These are phyloP conservation scores for Drosophila bipectinata DNA, from an alignment of 1,140 invertebrate species.

Conservation along the genomic window DNA sequence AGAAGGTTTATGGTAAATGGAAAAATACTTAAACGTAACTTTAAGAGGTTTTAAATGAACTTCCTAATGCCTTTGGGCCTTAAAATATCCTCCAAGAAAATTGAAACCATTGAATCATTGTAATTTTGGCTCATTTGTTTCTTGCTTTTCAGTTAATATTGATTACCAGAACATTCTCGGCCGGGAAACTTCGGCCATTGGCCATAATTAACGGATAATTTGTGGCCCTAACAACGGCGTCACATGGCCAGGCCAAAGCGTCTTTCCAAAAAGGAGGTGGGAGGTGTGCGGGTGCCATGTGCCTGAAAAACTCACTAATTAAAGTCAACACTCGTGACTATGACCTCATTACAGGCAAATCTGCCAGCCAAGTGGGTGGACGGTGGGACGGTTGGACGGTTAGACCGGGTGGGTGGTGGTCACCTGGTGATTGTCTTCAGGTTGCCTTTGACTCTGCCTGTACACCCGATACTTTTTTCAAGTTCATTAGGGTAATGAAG, in stretches of 20 bases:
- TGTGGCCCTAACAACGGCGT: constrained; percentile 28
- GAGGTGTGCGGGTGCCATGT: not conserved
- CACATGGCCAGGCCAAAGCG: constrained; percentile 45
- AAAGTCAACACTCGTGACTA: constrained; percentile 81
- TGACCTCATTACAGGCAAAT: constrained; percentile 79
- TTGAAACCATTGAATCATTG: constrained; percentile 4
- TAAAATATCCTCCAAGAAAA: not conserved
- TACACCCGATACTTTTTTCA: constrained; percentile 80
- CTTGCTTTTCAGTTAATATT: constrained; percentile 27
- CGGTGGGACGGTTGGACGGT: not conserved
- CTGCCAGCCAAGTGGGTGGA: constrained; percentile 28
- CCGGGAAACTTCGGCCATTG: constrained; percentile 10
- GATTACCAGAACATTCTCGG: constrained; percentile 9
- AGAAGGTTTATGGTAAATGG: not conserved
- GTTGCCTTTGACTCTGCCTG: constrained; percentile 62
- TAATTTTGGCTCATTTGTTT: constrained; percentile 13
- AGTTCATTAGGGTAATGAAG: constrained; percentile 82
- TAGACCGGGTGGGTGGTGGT: constrained; percentile 8
- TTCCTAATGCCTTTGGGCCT: not conserved
- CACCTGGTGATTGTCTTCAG: constrained; percentile 73
- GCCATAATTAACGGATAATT: constrained; percentile 67
- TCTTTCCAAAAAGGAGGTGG: constrained; percentile 10
- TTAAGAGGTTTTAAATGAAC: not conserved
- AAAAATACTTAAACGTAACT: not conserved
- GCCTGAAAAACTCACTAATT: constrained; percentile 63